Evolutionary conservation across 2,797 vertebrate species (phyloP).

Genomic region (Pangasius macronema): DNA sequence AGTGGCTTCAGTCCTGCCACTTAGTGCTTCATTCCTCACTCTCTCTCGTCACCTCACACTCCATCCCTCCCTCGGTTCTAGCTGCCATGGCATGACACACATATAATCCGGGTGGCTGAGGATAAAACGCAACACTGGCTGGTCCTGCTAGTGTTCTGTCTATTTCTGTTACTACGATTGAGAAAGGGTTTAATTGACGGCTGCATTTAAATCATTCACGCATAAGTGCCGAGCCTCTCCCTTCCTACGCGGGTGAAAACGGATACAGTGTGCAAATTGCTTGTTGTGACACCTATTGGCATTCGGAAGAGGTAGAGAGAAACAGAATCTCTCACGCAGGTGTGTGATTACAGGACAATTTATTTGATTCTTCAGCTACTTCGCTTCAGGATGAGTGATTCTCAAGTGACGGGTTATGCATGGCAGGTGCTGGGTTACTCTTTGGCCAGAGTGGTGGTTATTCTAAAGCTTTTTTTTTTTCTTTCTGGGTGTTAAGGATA

Average conservation of each 20-base stretch:
- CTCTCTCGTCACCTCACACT: conserved; percentile 30
- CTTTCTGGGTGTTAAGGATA: conserved; percentile 51
- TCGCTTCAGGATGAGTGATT: conserved; percentile 40
- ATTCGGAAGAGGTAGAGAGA: conserved; percentile 16
- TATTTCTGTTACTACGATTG: neutral
- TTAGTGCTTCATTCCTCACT: conserved; percentile 56
- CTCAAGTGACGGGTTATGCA: conserved; percentile 57
- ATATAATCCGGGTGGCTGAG: neutral
- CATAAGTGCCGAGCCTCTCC: neutral
- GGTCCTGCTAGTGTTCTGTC: neutral
- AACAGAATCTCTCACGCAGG: conserved; percentile 36
- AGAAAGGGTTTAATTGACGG: neutral
- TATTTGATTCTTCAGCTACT: conserved; percentile 33
- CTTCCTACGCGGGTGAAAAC: conserved; percentile 12
- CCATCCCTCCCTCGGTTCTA: conserved; percentile 8
- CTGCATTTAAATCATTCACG: neutral
- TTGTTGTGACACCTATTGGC: conserved; percentile 47
- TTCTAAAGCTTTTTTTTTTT: conserved; percentile 33
- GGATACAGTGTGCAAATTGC: conserved; percentile 36
- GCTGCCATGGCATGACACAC: conserved; percentile 11
- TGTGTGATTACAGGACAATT: conserved; percentile 35
- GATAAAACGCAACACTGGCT: neutral
- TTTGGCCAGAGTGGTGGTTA: conserved; percentile 63
- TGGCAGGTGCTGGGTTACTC: conserved; percentile 57
- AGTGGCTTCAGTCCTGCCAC: conserved; percentile 68